Evolutionary conservation across 2,797 vertebrate genomes (phyloP).

Genomic region (Anisognathus igniventris): DNA sequence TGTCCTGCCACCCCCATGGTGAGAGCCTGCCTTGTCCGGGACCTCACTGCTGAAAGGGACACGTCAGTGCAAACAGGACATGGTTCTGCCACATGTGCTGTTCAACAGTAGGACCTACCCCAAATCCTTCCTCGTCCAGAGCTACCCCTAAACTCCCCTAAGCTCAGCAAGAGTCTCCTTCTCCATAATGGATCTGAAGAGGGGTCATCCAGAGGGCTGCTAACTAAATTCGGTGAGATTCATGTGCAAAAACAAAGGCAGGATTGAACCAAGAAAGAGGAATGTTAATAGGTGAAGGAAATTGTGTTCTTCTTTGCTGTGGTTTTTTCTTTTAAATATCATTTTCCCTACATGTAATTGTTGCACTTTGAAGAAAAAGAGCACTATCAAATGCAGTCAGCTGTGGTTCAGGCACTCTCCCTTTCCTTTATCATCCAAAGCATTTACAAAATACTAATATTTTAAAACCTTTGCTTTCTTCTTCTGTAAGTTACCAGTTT

Average conservation of each 20-base stretch:
- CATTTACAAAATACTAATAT: not conserved
- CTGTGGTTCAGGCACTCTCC: not conserved
- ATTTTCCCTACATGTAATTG: not conserved
- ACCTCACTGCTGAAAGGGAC: not conserved
- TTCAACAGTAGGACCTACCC: not conserved
- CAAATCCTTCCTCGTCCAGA: not conserved
- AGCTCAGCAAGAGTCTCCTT: not conserved
- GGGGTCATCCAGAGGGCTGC: not conserved
- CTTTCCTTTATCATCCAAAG: not conserved
- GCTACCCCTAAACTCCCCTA: not conserved
- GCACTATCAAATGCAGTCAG: not conserved
- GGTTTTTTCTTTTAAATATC: not conserved
- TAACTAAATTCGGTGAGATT: not conserved
- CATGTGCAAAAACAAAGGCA: not conserved
- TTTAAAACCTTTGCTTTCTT: not conserved
- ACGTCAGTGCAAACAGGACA: not conserved
- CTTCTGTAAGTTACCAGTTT: not conserved
- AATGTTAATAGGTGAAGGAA: not conserved
- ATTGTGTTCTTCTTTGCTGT: not conserved
- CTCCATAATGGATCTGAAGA: not conserved
- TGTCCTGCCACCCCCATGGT: accelerated
- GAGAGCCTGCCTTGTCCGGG: not conserved
- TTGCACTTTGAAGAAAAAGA: not conserved
- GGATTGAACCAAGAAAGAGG: not conserved
- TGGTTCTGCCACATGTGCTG: not conserved